Conservation (phyloP, 2,888 invertebrate species). For the Pocota personata region DNA sequence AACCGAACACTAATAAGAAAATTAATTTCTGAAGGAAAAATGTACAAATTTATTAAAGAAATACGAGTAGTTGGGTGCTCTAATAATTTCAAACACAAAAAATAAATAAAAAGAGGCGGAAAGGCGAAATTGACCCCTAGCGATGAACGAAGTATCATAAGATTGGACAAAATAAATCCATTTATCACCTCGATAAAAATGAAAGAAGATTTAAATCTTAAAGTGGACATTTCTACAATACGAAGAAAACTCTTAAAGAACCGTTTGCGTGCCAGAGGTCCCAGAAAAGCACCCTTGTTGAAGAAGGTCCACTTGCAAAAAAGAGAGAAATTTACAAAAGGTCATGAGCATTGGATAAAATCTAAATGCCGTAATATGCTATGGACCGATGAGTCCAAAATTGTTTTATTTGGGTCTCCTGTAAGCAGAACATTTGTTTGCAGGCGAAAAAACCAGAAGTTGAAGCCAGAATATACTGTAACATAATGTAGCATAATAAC, state of each 20-base stretch:
- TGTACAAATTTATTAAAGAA: too few relatives aligned
- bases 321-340: neutral
- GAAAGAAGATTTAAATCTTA: neutral
- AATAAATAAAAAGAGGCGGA: too few relatives aligned
- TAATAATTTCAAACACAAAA: too few relatives aligned
- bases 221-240: neutral
- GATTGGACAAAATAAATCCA: neutral
- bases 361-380: neutral
- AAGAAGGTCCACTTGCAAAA: neutral
- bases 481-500: too few relatives aligned
- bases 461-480: too few relatives aligned
- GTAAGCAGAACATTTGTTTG: neutral
- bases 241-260: neutral
- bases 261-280: neutral
- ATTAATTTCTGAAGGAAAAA: too few relatives aligned
- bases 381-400: constrained; percentile 2
- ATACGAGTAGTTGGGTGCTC: too few relatives aligned
- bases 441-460: neutral
- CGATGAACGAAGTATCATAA: too few relatives aligned
- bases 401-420: constrained; percentile 15
- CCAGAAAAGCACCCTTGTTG: neutral
- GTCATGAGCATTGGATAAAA: neutral
- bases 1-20: too few relatives aligned
- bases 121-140: too few relatives aligned
- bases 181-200: neutral